Base-by-base conservation (phyloP, 2,797 vertebrate species). In the Carduelis carduelis region DNA sequence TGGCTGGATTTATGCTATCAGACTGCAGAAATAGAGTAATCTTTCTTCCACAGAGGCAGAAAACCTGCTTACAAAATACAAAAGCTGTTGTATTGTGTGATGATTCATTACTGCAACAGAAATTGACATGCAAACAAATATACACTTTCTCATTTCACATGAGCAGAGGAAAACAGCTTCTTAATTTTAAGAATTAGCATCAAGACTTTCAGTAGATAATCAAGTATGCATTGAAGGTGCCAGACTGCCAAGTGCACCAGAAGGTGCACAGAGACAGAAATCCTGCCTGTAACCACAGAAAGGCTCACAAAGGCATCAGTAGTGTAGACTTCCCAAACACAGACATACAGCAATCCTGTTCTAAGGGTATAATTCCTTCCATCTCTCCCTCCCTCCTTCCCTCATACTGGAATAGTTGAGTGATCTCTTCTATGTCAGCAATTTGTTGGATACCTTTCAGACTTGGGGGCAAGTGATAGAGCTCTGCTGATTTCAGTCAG, bases 21-120 rank as follows among this genome's bases (percentile, higher is more conserved):
- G 34, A 35, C 39, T 70, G 52, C 37, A 35, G 26, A 80, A 77
- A 59, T 17, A 59, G 34, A 13, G 13, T 20, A 34, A 19, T 52
- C 35, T 72, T 88, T 46, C 34, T 44, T 46, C 34, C 8, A 34
- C 6, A 2, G 37, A 55, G 4, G 39, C 43, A 87, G 49, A 89
- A 90, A 89, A 46, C 21, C 6, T 75, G 49, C 55, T 32, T 32
- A 70, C 34, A 55, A 78, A 86, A 63, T 41, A 47, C 49, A 78
- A 63, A 56, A 56, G 35, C 34, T 86, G 49, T 65, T 77, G 57
- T 79, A 69, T 43, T 83, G 80, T 90, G 79, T 80, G 75, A 88
- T 95, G 93, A 97, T 75, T 92, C 87, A 70, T 93, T 80, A 77
- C 69, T 88, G 83, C 82, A 80, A 83, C 32, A 70, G 74, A 94